Evolutionary conservation across 2,797 vertebrate genomes (phyloP).

Genomic region (Sitta carolinensis): DNA sequence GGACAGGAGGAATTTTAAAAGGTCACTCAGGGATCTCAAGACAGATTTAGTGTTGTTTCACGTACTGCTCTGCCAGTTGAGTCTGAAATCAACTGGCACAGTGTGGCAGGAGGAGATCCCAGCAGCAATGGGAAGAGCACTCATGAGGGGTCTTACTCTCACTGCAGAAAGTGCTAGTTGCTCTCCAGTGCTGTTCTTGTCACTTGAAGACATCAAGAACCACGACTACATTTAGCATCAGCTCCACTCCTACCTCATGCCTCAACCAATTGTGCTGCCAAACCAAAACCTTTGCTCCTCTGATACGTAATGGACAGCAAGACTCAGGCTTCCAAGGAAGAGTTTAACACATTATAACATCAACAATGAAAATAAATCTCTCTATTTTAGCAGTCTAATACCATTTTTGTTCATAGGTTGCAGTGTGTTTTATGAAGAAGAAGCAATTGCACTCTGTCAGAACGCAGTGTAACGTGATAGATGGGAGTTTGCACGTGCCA

Average conservation of each 20-base stretch:
- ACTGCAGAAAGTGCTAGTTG: neutral
- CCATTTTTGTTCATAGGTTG: fast-evolving
- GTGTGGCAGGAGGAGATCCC: neutral
- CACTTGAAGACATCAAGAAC: neutral
- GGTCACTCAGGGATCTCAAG: neutral
- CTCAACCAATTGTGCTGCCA: neutral
- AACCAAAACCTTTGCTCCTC: neutral
- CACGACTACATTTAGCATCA: neutral
- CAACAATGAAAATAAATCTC: neutral
- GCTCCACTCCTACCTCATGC: neutral
- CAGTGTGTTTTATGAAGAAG: neutral
- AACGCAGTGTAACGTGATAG: fast-evolving
- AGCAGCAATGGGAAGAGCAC: neutral
- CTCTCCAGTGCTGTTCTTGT: neutral
- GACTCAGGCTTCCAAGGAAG: neutral
- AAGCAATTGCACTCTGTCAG: neutral
- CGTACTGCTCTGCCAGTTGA: too few species aligned
- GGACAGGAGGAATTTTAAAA: neutral
- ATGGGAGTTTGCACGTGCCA: fast-evolving
- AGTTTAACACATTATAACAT: neutral
- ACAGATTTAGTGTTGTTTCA: neutral
- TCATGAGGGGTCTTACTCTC: neutral
- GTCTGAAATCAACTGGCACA: neutral
- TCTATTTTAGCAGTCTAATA: neutral
- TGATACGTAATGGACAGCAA: neutral